Percentiles rank a stretch among this genome's conserved stretches.
phyloP scores from a whole-genome alignment of 1,140 invertebrate species.

The Protaetia brevitarsis region DNA sequence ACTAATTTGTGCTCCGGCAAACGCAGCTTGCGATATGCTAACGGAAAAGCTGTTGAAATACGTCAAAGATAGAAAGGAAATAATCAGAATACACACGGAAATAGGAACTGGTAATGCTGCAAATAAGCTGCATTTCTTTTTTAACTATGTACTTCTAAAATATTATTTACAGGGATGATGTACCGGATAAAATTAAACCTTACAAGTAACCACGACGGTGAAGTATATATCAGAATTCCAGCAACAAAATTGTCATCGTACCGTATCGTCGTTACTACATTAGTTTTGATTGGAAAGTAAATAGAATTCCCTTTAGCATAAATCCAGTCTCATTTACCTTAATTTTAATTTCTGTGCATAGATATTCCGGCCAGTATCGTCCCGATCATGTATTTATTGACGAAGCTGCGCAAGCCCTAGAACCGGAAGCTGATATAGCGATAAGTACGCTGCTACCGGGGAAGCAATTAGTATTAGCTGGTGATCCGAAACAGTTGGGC shows the following conservation, averaged over 20 bases:
- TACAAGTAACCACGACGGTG: conserved; percentile 16
- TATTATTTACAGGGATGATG: conserved; percentile 28
- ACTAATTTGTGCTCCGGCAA: conserved; percentile 69
- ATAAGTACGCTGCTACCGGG: conserved; percentile 49
- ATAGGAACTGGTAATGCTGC: conserved; percentile 34
- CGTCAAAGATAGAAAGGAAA: conserved; percentile 27
- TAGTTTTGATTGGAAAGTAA: conserved; percentile 46
- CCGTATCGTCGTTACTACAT: conserved; percentile 51
- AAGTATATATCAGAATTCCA: not conserved
- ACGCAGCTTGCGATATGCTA: conserved; percentile 72
- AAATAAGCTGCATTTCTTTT: too few species aligned
- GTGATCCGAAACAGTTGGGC: conserved; percentile 82
- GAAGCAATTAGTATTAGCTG: conserved; percentile 67
- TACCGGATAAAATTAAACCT: conserved; percentile 32
- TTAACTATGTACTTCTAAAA: not conserved
- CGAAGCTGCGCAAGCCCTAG: conserved; percentile 79
- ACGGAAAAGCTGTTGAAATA: conserved; percentile 50
- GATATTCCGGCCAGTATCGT: conserved; percentile 47
- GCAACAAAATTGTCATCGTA: conserved; percentile 43
- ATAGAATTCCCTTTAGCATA: not conserved
- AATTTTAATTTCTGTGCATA: conserved; percentile 31
- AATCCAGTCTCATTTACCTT: not conserved
- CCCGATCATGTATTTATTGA: conserved; percentile 82
- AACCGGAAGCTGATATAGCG: conserved; percentile 73
- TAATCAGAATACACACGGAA: conserved; percentile 36